Evolutionary conservation across 2,113 vertebrate species (phyloP), one percentile per base, ranked within the genome.

Genomic region (Cottus gobio): DNA sequence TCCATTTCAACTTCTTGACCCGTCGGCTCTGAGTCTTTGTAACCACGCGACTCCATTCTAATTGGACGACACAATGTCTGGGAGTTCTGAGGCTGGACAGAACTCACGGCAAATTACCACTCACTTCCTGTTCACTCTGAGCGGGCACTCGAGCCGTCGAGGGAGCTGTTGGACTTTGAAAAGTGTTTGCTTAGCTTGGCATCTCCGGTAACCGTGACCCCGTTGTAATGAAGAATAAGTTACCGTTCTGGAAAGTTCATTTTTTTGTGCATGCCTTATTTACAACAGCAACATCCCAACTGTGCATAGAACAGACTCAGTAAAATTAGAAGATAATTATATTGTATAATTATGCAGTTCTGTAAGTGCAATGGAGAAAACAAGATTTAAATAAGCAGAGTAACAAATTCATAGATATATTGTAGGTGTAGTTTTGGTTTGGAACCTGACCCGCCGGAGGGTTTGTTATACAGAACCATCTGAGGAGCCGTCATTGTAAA

Each of bases 141-240:
- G 83, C 44, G 66, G 81, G 87, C 91, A 89, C 87, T 85, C 22
- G 62, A 88, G 87, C 81, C 64, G 89, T 91, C 88, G 74, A 87
- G 90, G 89, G 91, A 93, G 91, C 89, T 93, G 91, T 91, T 87
- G 88, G 82, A 86, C 90, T 91, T 91, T 91, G 85, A 90, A 90
- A 90, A 85, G 90, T 92, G 87, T 91, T 93, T 91, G 91, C 92
- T 94, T 92, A 75, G 90, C 84, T 92, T 94, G 91, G 90, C 91
- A 77, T 92, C 85, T 90, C 80, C 73, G 36, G 82, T 75, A 85
- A 89, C 88, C 83, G 28, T 88, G 89, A 89, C 88, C 86, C 75
- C 60, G 80, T 78, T 88, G 72, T 91, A 88, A 87, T 91, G 86
- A 90, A 90, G 88, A 91, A 92, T 86, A 81, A 92, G 90, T 90